A percentile compares a stretch with the other conserved stretches of the same genome.
Conservation (phyloP, 2,797 vertebrate species). For the Pteronotus mesoamericanus region DNA sequence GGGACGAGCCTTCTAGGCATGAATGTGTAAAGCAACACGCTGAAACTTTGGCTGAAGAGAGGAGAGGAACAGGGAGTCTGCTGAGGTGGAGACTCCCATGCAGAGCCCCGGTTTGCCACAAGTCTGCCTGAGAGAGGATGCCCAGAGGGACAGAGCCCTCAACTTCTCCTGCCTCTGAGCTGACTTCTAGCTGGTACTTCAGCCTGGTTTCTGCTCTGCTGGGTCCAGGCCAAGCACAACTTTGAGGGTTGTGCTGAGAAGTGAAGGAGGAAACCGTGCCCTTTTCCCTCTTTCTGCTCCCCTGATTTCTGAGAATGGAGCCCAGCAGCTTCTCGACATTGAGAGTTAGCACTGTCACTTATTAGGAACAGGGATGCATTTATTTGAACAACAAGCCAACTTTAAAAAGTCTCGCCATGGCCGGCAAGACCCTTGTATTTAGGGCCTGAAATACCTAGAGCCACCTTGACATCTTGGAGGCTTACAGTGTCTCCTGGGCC, state of each 20-base stretch:
- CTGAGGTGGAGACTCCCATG: rapidly evolving
- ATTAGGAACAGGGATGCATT: rapidly evolving
- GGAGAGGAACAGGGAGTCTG: background rate
- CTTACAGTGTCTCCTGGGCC: background rate
- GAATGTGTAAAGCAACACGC: background rate
- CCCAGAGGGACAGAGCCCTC: background rate
- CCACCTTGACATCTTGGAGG: background rate
- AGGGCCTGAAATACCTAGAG: rapidly evolving
- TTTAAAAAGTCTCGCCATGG: rapidly evolving
- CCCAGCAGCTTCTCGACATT: rapidly evolving
- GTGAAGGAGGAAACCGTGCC: rapidly evolving
- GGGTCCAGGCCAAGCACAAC: background rate
- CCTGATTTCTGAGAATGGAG: background rate
- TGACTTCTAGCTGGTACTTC: background rate
- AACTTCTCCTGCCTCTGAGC: rapidly evolving
- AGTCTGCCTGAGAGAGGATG: background rate
- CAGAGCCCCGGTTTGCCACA: background rate
- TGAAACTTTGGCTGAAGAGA: background rate
- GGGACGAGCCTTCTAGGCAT: background rate
- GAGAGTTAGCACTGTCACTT: background rate
- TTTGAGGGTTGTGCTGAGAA: background rate
- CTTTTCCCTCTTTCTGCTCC: background rate
- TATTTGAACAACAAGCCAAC: background rate
- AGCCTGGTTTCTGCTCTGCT: rapidly evolving
- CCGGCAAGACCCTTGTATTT: background rate